Evolutionary conservation across 2,797 vertebrate species (phyloP), one percentile per base, ranked within the genome.

Genomic region (Tangara arthus): DNA sequence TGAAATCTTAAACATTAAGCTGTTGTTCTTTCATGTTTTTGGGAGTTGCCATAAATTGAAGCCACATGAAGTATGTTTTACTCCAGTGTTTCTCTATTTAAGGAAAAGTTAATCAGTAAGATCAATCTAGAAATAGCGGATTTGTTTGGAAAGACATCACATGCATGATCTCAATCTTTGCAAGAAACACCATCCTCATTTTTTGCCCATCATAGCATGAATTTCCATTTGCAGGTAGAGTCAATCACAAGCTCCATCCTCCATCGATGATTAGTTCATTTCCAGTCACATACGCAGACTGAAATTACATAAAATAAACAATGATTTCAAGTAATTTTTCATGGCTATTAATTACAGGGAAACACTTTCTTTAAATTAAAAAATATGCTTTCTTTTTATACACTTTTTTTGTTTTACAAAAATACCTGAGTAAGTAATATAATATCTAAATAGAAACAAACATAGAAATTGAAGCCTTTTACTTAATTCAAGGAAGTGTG

Each of bases 271-370:
- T 97, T 16, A 99, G 97, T 90, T 99, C 98, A 12, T 98, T 99
- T n/a, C 99, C 99, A 8, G 99, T 99, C 80, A 99, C 77, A 11
- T 98, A 99, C 80, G 98, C 98, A 30, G 99, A 99, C 99, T 99
- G 98, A 85, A 97, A 95, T 90, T 34, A 88, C 42, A 96, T 82
- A 80, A 80, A 84, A 50, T 84, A 12, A 75, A 89, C 20, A 76
- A 46, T 37, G 17, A 57, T 71, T 79, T 77, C 12, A 70, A 77
- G 9, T 28, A 50, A 17, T 44, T 68, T 80, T 69, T 75, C 26
- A 42, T 39, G 13, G 27, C 9, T 82, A 1, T 53, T 73, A 68
- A 70, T 41, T 53, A 86, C 1, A 47, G 12, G 8, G 13, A 75
- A 94, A 82, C 4, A 37, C 1, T 56, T 68, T 52, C n/a, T 59